A percentile compares a stretch with the other conserved stretches of the same genome.
These are phyloP conservation scores for Conopomorpha cramerella DNA, from an alignment of 1,140 invertebrate genomes.

Conservation along the genomic window DNA sequence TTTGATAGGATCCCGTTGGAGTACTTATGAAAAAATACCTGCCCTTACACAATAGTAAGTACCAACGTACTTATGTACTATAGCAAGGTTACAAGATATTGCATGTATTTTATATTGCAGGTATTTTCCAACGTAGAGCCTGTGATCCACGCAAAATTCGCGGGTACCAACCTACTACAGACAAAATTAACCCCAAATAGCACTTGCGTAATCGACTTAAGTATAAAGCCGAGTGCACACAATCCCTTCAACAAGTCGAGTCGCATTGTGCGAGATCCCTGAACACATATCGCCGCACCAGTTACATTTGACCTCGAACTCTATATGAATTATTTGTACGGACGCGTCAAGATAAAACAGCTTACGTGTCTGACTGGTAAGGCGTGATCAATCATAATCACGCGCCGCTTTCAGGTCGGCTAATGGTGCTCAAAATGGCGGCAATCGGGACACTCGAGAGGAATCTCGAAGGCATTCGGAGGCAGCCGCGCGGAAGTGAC, in stretches of 20 bases:
- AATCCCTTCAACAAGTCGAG: conserved; percentile 46
- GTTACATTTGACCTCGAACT: too few relatives aligned
- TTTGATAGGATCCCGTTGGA: too few relatives aligned
- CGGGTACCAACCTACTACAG: too few relatives aligned
- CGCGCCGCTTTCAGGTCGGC: conserved; percentile 48
- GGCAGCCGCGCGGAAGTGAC: conserved; percentile 48
- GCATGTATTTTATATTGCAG: background rate
- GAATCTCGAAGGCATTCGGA: conserved; percentile 33
- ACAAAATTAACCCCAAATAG: too few relatives aligned
- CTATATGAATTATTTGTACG: too few relatives aligned
- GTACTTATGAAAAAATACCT: too few relatives aligned
- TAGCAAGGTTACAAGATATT: background rate
- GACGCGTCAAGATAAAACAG: too few relatives aligned
- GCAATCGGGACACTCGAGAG: conserved; percentile 50
- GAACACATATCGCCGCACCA: too few relatives aligned
- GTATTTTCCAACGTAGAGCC: background rate
- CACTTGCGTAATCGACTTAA: conserved; percentile 18
- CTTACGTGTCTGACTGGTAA: conserved; percentile 24
- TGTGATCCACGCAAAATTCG: background rate
- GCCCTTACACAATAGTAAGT: too few relatives aligned
- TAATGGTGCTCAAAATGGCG: conserved; percentile 54
- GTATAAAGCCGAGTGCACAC: conserved; percentile 29
- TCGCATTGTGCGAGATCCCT: too few relatives aligned
- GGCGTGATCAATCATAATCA: conserved; percentile 52
- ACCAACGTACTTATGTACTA: too few relatives aligned